Conservation (phyloP, 2,797 vertebrate genomes). For the Neomorphus geoffroyi region DNA sequence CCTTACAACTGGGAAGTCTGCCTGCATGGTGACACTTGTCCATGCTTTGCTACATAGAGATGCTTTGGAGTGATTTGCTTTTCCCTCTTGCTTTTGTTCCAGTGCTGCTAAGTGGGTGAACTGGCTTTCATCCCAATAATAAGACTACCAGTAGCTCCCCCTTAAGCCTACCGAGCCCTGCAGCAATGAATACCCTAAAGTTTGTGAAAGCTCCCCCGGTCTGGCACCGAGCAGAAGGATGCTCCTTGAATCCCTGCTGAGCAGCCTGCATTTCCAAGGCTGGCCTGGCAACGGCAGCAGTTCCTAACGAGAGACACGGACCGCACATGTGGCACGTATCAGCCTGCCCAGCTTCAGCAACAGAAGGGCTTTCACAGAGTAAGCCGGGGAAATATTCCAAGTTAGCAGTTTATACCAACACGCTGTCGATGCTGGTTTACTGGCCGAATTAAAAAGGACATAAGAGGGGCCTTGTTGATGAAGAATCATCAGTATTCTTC, state of each 20-base stretch:
- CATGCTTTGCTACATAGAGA: not conserved
- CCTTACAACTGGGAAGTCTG: not conserved
- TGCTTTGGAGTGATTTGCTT: not conserved
- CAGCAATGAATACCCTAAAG: not conserved
- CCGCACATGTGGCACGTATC: not conserved
- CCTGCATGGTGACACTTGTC: accelerated
- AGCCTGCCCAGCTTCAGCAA: not conserved
- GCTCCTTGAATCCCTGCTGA: not conserved
- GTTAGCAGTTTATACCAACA: not conserved
- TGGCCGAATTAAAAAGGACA: not conserved
- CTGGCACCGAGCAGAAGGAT: accelerated
- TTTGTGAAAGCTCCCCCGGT: not conserved
- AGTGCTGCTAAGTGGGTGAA: not conserved
- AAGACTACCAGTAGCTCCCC: not conserved
- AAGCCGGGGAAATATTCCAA: not conserved
- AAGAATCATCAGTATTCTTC: slow-evolving; percentile 1
- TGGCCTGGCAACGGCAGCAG: slow-evolving; percentile 19
- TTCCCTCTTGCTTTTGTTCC: not conserved
- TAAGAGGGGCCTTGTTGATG: slow-evolving; percentile 1
- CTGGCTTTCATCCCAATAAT: accelerated
- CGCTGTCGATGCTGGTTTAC: not conserved
- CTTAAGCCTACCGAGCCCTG: accelerated
- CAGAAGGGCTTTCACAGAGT: slow-evolving; percentile 26
- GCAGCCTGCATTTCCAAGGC: not conserved
- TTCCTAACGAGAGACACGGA: not conserved